Base-by-base conservation (phyloP, 2,797 vertebrate genomes). In the Micropoecilia bifurca region DNA sequence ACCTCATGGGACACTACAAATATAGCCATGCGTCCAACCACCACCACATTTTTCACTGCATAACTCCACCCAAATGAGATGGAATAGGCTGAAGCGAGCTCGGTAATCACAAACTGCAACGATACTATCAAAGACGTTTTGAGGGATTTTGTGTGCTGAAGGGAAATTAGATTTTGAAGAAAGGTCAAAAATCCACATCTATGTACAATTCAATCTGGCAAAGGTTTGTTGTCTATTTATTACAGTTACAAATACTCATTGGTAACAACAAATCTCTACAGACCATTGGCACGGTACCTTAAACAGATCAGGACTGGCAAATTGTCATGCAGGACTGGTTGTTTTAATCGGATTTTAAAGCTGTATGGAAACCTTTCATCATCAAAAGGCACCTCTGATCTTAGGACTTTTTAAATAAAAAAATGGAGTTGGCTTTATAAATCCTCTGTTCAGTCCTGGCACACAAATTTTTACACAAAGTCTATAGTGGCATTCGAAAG, bases 361-460 rank as follows among this genome's bases (percentile, higher is more conserved):
- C 83, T 83, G 59, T n/a, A 82, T 79, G 71, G 30, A 57, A 85
- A 66, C 61, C 55, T 88, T 83, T 87, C 80, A 90, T 87, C 85
- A 85, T 87, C 80, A 87, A 90, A 90, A 88, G 61, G 80, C 81
- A 88, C 79, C 28, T 68, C 80, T 76, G 78, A 89, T 83, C 88
- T 92, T 86, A 86, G 47, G 77, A 88, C 2, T 39, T 66, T 68
- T 25, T 68, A 80, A 78, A 84, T 73, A 82, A 61, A 75, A 43
- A 43, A 30, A 83, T 71, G 75, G 41, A 86, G 79, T 74, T 75
- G 45, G 47, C 10, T 3, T 3, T 16, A 66, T n/a, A 83, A 76
- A 63, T 80, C 63, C 4, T 63, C 75, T 72, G 30, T 78, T 77
- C 73, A 71, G 63, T 57, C 4, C 71, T 68, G 74, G 46, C 71